Evolutionary conservation across 2,797 vertebrate genomes (phyloP).

Genomic region (Nannoperca obscura): DNA sequence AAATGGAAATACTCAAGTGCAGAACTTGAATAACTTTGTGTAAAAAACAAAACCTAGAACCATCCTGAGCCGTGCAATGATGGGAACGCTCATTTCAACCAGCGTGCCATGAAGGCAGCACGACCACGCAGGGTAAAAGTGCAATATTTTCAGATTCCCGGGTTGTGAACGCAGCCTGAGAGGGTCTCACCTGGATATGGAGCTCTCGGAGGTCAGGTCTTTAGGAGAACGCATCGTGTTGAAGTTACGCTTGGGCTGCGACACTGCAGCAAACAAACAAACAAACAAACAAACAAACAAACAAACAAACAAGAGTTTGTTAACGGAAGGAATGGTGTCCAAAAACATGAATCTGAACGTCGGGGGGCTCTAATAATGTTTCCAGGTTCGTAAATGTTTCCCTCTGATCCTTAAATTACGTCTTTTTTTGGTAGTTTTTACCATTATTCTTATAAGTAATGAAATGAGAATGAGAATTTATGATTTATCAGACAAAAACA

Average conservation of each 20-base stretch:
- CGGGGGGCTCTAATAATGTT: neutral
- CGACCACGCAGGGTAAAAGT: too few species aligned
- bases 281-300: too few species aligned
- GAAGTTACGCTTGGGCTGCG: constrained; percentile 94
- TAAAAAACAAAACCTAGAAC: too few species aligned
- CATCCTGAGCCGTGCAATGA: too few species aligned
- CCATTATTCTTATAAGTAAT: too few species aligned
- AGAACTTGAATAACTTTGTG: too few species aligned
- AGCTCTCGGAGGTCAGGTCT: constrained; percentile 95
- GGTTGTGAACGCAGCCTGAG: neutral
- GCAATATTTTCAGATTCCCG: neutral
- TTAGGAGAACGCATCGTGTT: constrained; percentile 92
- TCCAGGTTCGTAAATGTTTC: neutral
- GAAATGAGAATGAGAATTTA: too few species aligned
- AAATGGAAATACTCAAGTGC: too few species aligned
- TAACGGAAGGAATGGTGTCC: neutral
- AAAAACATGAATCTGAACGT: neutral
- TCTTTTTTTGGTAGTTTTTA: too few species aligned
- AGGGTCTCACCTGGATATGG: constrained; percentile 91
- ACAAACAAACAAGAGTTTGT: neutral
- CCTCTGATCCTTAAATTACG: neutral
- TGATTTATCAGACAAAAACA: too few species aligned
- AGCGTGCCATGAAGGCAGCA: too few species aligned
- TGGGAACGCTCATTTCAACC: too few species aligned
- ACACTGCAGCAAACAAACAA: constrained; percentile 82